Evolutionary conservation across 2,113 vertebrate genomes (phyloP).

Genomic region (Nymphicus hollandicus): DNA sequence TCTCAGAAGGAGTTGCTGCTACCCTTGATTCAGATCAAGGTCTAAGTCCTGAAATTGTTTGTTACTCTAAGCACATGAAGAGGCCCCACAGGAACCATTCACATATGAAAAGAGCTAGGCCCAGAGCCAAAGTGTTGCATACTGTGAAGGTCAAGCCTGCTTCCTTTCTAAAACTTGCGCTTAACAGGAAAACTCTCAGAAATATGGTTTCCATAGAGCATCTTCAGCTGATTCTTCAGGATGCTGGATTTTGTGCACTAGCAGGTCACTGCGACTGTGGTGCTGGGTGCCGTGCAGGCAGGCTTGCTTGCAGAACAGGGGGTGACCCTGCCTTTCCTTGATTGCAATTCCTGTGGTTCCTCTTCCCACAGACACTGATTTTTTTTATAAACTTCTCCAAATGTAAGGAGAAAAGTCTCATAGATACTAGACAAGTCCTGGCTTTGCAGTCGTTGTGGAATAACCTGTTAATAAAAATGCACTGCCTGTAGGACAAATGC

Average conservation of each 20-base stretch:
- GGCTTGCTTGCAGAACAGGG: neutral
- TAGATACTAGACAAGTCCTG: neutral
- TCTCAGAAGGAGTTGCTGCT: neutral
- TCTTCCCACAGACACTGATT: neutral
- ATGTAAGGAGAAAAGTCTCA: neutral
- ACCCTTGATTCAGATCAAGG: constrained; percentile 15
- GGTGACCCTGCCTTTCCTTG: neutral
- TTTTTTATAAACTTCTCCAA: neutral
- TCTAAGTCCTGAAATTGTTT: constrained; percentile 41
- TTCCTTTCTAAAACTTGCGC: neutral
- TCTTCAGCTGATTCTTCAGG: neutral
- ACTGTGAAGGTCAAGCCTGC: constrained; percentile 40
- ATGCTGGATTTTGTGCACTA: neutral
- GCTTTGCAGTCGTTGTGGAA: neutral
- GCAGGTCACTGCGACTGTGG: neutral
- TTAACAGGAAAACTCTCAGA: neutral
- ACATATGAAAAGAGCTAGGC: constrained; percentile 62
- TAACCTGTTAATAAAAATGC: neutral
- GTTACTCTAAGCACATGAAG: constrained; percentile 60
- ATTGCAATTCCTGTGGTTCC: neutral
- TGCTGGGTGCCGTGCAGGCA: fast-evolving
- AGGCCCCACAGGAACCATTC: constrained; percentile 55
- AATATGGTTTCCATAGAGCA: neutral
- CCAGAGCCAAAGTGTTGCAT: constrained; percentile 39
- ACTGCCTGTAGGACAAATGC: neutral